Evolutionary conservation across 2,888 invertebrate genomes (phyloP).

Genomic region (Anoncus sp.): DNA sequence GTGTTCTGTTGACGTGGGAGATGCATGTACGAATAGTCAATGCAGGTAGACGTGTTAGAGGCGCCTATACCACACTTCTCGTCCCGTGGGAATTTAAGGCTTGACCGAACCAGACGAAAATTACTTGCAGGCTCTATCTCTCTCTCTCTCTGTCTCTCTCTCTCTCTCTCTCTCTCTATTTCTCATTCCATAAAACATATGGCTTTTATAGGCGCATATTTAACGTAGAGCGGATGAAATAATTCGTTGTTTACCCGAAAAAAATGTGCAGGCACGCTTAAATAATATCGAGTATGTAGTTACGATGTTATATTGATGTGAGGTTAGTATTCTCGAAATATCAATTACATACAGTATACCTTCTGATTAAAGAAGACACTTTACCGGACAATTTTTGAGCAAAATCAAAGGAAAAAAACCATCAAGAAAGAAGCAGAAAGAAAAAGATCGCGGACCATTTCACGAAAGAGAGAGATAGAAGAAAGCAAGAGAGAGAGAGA

Average conservation of each 20-base stretch:
- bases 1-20: slow-evolving; percentile 32
- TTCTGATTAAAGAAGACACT: slow-evolving; percentile 32
- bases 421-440: neutral
- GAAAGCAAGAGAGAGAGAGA: neutral
- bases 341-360: slow-evolving; percentile 38
- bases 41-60: slow-evolving; percentile 45
- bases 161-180: neutral
- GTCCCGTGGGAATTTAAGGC: slow-evolving; percentile 47
- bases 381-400: slow-evolving; percentile 19
- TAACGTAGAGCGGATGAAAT: slow-evolving; percentile 8
- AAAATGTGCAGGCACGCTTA: neutral
- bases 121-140: neutral
- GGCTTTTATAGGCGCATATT: neutral
- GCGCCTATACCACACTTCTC: slow-evolving; percentile 26
- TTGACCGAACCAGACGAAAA: slow-evolving; percentile 9
- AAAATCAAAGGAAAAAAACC: slow-evolving; percentile 1
- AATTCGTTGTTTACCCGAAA: slow-evolving; percentile 24
- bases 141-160: neutral
- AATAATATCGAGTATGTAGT: neutral
- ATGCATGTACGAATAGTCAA: slow-evolving; percentile 41
- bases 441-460: slow-evolving; percentile 17
- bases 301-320: neutral
- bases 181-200: neutral
- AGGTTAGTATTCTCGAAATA: slow-evolving; percentile 34
- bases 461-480: neutral